These are phyloP conservation scores for Zaprionus davidi DNA, from an alignment of 1,140 invertebrate genomes.

Conservation along the genomic window DNA sequence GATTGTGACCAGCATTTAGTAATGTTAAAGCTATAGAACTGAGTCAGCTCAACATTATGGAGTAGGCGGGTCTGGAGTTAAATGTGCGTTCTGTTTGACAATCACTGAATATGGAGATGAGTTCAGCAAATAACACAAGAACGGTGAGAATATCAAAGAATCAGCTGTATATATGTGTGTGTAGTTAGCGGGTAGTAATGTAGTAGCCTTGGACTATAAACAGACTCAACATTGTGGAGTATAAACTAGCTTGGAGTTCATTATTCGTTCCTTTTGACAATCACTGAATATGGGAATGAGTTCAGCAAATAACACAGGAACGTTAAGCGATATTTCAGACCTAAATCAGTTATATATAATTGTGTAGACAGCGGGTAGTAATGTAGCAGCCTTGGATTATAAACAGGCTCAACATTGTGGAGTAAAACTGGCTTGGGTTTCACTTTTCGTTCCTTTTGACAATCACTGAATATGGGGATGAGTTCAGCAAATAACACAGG, in stretches of 20 bases:
- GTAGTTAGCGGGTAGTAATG: conserved; percentile 43
- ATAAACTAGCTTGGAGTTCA: conserved; percentile 27
- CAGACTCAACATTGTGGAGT: conserved; percentile 53
- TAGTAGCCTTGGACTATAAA: conserved; percentile 13
- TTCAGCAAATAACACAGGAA: conserved; percentile 68
- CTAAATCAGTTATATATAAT: neutral
- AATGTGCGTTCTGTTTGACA: conserved; percentile 80
- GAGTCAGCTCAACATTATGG: conserved; percentile 54
- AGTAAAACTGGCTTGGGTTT: conserved; percentile 38
- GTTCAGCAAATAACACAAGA: conserved; percentile 75
- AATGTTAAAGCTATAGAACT: conserved; percentile 29
- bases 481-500: conserved; percentile 66
- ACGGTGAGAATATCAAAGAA: conserved; percentile 33
- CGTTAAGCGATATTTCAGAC: neutral
- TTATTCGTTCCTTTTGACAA: conserved; percentile 75
- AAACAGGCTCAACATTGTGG: conserved; percentile 47
- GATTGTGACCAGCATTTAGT: conserved; percentile 43
- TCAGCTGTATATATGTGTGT: conserved; percentile 22
- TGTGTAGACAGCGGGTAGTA: conserved; percentile 42
- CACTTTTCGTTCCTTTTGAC: conserved; percentile 69
- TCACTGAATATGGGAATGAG: conserved; percentile 43
- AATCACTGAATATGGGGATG: conserved; percentile 48
- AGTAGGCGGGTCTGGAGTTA: conserved; percentile 41
- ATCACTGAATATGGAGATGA: conserved; percentile 56
- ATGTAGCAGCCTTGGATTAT: conserved; percentile 30